Evolutionary conservation across 2,113 vertebrate genomes (phyloP), one percentile per base, ranked within the genome.

Genomic region (Eonycteris spelaea): DNA sequence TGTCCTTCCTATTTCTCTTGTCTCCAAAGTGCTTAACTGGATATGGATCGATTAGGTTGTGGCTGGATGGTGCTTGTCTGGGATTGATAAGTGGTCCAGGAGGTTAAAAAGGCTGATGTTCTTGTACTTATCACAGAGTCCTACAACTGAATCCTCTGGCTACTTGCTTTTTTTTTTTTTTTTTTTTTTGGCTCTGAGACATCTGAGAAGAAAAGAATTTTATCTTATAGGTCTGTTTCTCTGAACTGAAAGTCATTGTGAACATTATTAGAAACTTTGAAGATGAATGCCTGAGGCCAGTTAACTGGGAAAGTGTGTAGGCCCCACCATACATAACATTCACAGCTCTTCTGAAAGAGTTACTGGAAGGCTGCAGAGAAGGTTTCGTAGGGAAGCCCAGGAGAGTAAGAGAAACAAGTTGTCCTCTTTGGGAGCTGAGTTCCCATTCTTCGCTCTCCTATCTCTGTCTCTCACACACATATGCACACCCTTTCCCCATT

Each of bases 161-260:
- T 96, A 38, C 15, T 94, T 98, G 97, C 70, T 97, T 89, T 93
- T 97, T 84, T n/a, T n/a, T 91, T 45, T 65, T 59, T 91, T 45
- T 65, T 59, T n/a, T n/a, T n/a, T 91, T 45, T 65, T 59, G 78
- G 28, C 55, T 93, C 95, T 96, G 68, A 96, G 95, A 98, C 70
- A 88, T 96, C 85, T 96, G 30, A 7, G 28, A 84, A 35, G 19
- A 86, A 18, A 84, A 97, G 73, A 97, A 87, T 57, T 97, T 70
- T 94, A 92, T 97, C 95, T 97, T 96, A 53, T 97, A 95, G 86
- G 86, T 95, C 83, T 97, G 7, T 74, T 98, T 97, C 84, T 90
- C 86, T 90, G 90, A 98, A 98, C 95, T 97, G 95, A 98, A 98
- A 98, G 90, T 94, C 70, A 97, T 97, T 98, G 96, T 98, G 96